phyloP scores from a whole-genome alignment of 2,797 vertebrate genomes.

The Acanthornis magna region DNA sequence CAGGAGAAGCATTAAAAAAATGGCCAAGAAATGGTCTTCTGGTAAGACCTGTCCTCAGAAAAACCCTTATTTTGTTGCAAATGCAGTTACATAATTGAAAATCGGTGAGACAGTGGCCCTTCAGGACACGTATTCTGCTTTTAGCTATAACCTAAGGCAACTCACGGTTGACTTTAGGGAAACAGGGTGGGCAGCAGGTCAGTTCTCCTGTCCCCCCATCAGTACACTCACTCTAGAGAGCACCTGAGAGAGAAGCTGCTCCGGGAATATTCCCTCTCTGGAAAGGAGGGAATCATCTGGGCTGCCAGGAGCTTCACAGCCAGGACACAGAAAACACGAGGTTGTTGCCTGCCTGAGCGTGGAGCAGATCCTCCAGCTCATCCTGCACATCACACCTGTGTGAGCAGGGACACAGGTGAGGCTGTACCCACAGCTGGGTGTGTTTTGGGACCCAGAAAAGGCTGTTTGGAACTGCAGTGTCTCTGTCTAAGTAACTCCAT shows the following conservation, averaged over 20 bases:
- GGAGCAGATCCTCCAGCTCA: background rate
- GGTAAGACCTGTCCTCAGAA: slow-evolving; percentile 24
- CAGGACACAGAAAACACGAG: background rate
- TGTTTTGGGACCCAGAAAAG: background rate
- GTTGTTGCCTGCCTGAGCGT: background rate
- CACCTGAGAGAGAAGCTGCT: background rate
- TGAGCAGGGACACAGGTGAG: background rate
- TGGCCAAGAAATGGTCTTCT: slow-evolving; percentile 14
- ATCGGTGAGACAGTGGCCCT: background rate
- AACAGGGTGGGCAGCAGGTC: background rate
- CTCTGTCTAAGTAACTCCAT: background rate
- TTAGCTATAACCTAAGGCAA: background rate
- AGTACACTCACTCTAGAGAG: background rate
- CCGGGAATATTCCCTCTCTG: background rate
- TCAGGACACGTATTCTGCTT: background rate
- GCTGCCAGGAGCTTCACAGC: background rate
- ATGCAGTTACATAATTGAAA: background rate
- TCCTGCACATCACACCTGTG: background rate
- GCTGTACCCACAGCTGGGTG: background rate
- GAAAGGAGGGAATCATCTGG: background rate
- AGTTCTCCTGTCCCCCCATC: background rate
- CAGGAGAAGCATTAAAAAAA: background rate
- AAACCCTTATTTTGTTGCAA: slow-evolving; percentile 38
- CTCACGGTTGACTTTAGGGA: background rate
- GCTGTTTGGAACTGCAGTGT: background rate